These are phyloP conservation scores for Drosophila paracracens DNA, from an alignment of 2,888 invertebrate genomes.

Conservation along the genomic window DNA sequence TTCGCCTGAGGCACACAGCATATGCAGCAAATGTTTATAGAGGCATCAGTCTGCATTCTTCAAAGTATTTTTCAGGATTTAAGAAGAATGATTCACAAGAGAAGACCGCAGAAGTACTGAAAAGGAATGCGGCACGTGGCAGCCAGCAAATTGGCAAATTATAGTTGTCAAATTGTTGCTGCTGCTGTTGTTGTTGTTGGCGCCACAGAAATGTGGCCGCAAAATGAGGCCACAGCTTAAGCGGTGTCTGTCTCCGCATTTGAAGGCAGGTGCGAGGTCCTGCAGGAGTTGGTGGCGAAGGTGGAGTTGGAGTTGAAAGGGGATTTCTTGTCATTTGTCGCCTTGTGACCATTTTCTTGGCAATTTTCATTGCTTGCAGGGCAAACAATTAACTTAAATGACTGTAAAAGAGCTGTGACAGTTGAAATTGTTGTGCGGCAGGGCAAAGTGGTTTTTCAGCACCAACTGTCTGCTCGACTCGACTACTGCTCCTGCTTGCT, in stretches of 20 bases:
- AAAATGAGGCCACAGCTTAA: constrained; percentile 30
- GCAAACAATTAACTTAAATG: constrained; percentile 77
- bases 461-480: constrained; percentile 49
- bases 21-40: constrained; percentile 46
- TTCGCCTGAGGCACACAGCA: constrained; percentile 6
- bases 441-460: constrained; percentile 69
- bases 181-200: constrained; percentile 4
- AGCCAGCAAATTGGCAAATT: constrained; percentile 45
- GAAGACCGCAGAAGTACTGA: constrained; percentile 4
- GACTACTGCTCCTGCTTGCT: constrained; percentile 6
- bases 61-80: constrained; percentile 34
- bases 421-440: constrained; percentile 58
- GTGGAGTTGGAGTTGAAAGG: too few relatives aligned
- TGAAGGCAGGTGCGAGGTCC: constrained; percentile 16
- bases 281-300: background rate
- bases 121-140: constrained; percentile 46
- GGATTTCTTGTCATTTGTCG: background rate
- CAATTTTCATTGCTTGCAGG: constrained; percentile 41
- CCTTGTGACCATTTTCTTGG: constrained; percentile 17
- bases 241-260: constrained; percentile 8
- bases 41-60: constrained; percentile 14
- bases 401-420: constrained; percentile 63
- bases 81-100: constrained; percentile 3
- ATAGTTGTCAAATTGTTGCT: constrained; percentile 37
- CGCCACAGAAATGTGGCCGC: constrained; percentile 40